Evolutionary conservation across 2,888 invertebrate genomes (phyloP).

Genomic region (Cosmia trapezina): DNA sequence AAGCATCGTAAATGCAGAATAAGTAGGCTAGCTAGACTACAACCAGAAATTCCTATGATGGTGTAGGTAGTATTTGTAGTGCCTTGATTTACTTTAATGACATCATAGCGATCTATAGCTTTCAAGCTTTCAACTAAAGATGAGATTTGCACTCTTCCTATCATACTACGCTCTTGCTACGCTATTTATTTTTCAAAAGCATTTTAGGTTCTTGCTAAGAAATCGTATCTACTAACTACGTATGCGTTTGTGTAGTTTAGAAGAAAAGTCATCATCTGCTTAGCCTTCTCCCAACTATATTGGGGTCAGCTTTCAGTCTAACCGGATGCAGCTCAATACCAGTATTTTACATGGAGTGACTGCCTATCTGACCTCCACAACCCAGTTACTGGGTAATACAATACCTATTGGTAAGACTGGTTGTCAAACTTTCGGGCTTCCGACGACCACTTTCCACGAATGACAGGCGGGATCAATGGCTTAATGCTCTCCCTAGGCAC

Average conservation of each 20-base stretch:
- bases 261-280: neutral
- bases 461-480: too few relatives aligned
- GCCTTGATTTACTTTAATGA: constrained; percentile 17
- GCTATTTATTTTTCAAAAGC: neutral
- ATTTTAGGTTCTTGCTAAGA: neutral
- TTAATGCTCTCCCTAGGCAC: too few relatives aligned
- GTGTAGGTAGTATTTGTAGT: neutral
- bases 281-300: too few relatives aligned
- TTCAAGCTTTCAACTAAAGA: constrained; percentile 32
- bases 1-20: neutral
- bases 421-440: too few relatives aligned
- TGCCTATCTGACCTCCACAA: too few relatives aligned
- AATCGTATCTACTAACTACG: neutral
- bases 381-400: too few relatives aligned
- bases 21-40: neutral
- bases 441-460: too few relatives aligned
- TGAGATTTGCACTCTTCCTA: constrained; percentile 23
- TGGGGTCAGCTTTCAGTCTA: too few relatives aligned
- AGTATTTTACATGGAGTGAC: too few relatives aligned
- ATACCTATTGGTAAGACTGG: too few relatives aligned
- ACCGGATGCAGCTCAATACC: too few relatives aligned
- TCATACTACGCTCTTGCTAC: constrained; percentile 8
- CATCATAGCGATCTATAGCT: constrained; percentile 35
- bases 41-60: neutral
- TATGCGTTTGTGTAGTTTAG: neutral